Conservation (phyloP, 2,797 vertebrate species). For the Nannoperca obscura region DNA sequence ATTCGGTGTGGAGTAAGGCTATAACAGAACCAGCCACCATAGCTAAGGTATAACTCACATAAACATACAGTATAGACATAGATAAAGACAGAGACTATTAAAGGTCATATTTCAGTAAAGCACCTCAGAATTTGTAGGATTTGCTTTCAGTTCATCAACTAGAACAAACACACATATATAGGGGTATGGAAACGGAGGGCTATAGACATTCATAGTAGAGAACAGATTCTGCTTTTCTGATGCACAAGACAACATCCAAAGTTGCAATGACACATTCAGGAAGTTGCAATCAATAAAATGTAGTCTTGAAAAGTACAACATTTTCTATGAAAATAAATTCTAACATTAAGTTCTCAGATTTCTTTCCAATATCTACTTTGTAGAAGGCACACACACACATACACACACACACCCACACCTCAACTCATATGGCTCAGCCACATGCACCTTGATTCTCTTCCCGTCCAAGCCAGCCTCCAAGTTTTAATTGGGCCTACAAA, state of each 20-base stretch:
- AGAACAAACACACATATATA: neutral
- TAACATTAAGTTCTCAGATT: neutral
- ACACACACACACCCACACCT: neutral
- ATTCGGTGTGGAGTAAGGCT: neutral
- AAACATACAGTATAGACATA: neutral
- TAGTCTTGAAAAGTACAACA: neutral
- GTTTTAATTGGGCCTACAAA: constrained; percentile 70
- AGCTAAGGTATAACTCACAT: neutral
- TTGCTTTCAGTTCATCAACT: neutral
- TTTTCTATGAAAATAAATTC: constrained; percentile 8
- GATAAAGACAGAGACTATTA: neutral
- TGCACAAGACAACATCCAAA: neutral
- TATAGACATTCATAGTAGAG: neutral
- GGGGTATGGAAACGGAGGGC: neutral
- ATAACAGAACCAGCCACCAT: neutral
- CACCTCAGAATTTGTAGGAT: neutral
- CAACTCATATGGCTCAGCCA: constrained; percentile 26
- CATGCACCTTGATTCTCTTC: constrained; percentile 34
- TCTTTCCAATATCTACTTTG: neutral
- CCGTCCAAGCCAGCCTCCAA: constrained; percentile 16
- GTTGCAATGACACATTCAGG: neutral
- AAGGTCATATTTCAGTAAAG: neutral
- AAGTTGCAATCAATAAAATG: neutral
- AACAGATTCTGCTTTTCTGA: neutral
- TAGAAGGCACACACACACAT: neutral